Conservation (phyloP, 2,113 vertebrate species). For the Condylura cristata region DNA sequence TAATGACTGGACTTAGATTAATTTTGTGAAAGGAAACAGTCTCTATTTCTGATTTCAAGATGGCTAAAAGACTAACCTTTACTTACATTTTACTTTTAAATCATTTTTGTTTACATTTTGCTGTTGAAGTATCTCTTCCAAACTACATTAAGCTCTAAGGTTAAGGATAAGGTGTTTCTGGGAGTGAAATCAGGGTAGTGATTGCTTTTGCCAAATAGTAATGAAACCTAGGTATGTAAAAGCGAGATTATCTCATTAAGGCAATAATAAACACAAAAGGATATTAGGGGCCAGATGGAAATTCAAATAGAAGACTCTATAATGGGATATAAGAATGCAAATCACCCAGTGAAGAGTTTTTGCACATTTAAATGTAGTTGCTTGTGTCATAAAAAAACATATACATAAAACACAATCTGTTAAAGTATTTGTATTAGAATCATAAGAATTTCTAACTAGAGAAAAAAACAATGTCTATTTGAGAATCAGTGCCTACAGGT, state of each 20-base stretch:
- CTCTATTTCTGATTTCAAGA: background rate
- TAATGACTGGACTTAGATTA: background rate
- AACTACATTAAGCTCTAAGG: conserved; percentile 59
- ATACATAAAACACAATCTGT: conserved; percentile 88
- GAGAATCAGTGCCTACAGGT: conserved; percentile 73
- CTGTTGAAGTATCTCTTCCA: conserved; percentile 31
- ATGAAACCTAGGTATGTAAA: conserved; percentile 82
- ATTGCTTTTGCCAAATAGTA: conserved; percentile 79
- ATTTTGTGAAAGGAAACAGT: background rate
- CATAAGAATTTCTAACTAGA: conserved; percentile 79
- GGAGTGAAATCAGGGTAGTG: conserved; percentile 66
- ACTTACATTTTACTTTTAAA: conserved; percentile 50
- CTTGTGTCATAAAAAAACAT: conserved; percentile 84
- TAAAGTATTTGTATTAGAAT: conserved; percentile 82
- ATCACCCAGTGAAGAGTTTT: conserved; percentile 84
- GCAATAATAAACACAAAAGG: conserved; percentile 82
- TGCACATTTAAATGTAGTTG: conserved; percentile 83
- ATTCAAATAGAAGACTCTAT: conserved; percentile 85
- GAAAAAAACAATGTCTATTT: conserved; percentile 60
- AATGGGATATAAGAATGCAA: conserved; percentile 86
- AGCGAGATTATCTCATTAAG: conserved; percentile 84
- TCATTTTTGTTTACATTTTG: conserved; percentile 36
- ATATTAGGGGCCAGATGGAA: conserved; percentile 86
- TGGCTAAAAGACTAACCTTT: conserved; percentile 23
- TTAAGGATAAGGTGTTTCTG: conserved; percentile 62